Percentiles rank a stretch among this genome's conserved stretches.
Evolutionary conservation across 2,888 invertebrate species (phyloP).

Genomic region (Xanthorhoe designata): DNA sequence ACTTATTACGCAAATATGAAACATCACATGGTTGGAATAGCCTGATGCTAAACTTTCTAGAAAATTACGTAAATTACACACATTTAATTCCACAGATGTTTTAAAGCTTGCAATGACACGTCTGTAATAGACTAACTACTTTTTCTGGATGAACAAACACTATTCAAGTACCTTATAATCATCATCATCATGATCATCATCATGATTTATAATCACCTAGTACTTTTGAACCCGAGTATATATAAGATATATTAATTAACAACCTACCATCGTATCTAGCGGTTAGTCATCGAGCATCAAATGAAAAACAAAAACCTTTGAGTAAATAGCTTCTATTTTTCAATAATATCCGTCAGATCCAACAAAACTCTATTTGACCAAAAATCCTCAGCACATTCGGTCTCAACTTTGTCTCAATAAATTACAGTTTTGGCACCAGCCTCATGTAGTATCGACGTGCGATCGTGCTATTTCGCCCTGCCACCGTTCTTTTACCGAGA

Average conservation of each 20-base stretch:
- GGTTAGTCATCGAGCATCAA: conserved; percentile 14
- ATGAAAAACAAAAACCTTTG: neutral
- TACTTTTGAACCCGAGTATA: no score
- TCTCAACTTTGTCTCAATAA: conserved; percentile 66
- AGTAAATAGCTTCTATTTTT: conserved; percentile 10
- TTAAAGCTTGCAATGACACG: neutral
- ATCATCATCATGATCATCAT: no score
- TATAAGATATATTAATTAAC: no score
- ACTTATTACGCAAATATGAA: conserved; percentile 17
- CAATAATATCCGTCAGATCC: conserved; percentile 8
- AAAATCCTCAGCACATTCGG: conserved; percentile 55
- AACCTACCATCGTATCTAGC: no score
- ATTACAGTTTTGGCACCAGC: conserved; percentile 70
- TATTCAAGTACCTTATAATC: neutral
- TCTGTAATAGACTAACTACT: neutral
- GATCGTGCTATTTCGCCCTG: conserved; percentile 58
- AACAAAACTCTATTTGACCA: conserved; percentile 36
- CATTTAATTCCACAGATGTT: conserved; percentile 5
- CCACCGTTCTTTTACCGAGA: conserved; percentile 63
- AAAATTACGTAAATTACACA: conserved; percentile 13
- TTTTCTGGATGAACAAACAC: neutral
- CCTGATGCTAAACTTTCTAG: conserved; percentile 7
- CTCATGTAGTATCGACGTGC: conserved; percentile 57
- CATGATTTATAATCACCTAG: neutral
- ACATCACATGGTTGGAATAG: conserved; percentile 3